Evolutionary conservation across 2,797 vertebrate species (phyloP), one percentile per base, ranked within the genome.

Genomic region (Prunella strophiata): DNA sequence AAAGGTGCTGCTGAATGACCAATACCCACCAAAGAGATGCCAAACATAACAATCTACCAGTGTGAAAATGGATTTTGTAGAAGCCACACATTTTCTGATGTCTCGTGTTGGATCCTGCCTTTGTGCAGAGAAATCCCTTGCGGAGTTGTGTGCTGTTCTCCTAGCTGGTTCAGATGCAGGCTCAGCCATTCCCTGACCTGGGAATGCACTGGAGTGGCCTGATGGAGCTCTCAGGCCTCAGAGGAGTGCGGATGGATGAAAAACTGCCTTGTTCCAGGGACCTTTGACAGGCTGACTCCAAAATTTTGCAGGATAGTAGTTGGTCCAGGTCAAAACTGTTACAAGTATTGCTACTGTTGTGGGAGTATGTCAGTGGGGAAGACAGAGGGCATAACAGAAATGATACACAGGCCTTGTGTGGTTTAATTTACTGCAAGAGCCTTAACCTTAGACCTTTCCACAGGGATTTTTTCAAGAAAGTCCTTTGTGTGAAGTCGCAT

Each of bases 31-130:
- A 2, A 1, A 42, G 34, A 34, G 40, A 7, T 27, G n/a, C 43
- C 43, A 12, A 14, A 15, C 4, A 3, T 47, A 52, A 36, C 26
- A 16, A n/a, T 67, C 36, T 38, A 18, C 21, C 27, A 14, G 16
- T 50, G 19, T 19, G 62, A 32, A 66, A 73, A 43, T 42, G 6
- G 13, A 29, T 27, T 91, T 77, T 71, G 29, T 25, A 38, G 68
- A 45, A n/a, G 14, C 12, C 5, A 4, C 36, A 1, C 2, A 0
- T 63, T 51, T 55, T 32, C 73, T 63, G 13, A 4, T 52, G 34
- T 30, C 70, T 75, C 0, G 0, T 29, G 34, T 9, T 81, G n/a
- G n/a, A 30, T 25, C 3, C 0, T 58, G 59, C 34, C 26, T 66
- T 82, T 7, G 1, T 13, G 22, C n/a, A 32, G 63, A 54, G 50